Conservation (phyloP, 2,113 vertebrate genomes). For the Paedocypris sp. region DNA sequence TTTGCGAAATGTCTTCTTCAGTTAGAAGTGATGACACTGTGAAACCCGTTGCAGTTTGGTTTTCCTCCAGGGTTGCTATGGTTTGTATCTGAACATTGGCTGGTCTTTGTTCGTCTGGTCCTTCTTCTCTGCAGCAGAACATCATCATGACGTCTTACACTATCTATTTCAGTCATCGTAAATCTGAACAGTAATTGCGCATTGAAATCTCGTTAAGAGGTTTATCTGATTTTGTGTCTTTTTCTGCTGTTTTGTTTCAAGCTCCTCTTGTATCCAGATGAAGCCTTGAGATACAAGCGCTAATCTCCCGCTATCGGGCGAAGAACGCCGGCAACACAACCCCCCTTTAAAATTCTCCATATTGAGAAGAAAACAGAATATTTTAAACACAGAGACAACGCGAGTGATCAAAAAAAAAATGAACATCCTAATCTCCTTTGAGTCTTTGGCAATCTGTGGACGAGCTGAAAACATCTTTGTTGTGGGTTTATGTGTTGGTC, state of each 20-base stretch:
- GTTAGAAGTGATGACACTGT: too few relatives aligned
- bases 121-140: slow-evolving; percentile 20
- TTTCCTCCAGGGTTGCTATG: too few relatives aligned
- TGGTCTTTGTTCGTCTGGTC: neutral
- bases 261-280: slow-evolving; percentile 40
- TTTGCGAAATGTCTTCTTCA: too few relatives aligned
- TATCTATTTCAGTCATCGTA: slow-evolving; percentile 42
- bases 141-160: slow-evolving; percentile 23
- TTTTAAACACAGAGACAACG: slow-evolving; percentile 41
- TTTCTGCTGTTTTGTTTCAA: slow-evolving; percentile 31
- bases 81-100: too few relatives aligned
- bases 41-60: too few relatives aligned
- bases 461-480: slow-evolving; percentile 4
- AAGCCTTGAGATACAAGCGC: slow-evolving; percentile 45
- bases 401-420: slow-evolving; percentile 46
- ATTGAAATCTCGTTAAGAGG: slow-evolving; percentile 50
- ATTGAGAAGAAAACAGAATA: slow-evolving; percentile 31
- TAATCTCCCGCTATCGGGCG: slow-evolving; percentile 47
- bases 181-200: slow-evolving; percentile 42
- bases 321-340: slow-evolving; percentile 27
- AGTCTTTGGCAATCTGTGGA: slow-evolving; percentile 34
- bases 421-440: slow-evolving; percentile 44
- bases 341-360: slow-evolving; percentile 40
- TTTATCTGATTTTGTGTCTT: slow-evolving; percentile 48
- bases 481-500: neutral